Conservation (phyloP, 2,113 vertebrate species). For the Bubo scandiacus region DNA sequence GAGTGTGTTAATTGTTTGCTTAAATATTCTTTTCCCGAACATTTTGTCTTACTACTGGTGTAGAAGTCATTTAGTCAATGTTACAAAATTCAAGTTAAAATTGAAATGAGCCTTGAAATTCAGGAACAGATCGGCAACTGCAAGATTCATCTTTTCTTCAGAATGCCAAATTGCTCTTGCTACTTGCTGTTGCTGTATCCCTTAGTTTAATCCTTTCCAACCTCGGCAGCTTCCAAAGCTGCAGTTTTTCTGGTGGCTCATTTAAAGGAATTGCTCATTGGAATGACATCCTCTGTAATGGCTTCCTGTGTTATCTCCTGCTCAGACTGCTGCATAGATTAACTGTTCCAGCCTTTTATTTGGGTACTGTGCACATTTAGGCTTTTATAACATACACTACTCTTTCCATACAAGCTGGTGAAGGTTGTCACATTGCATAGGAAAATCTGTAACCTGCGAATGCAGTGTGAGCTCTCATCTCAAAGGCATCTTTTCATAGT, state of each 20-base stretch:
- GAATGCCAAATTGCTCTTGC: constrained; percentile 19
- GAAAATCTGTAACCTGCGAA: not conserved
- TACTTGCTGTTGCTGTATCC: not conserved
- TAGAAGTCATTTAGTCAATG: constrained; percentile 34
- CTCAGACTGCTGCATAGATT: not conserved
- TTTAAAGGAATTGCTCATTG: constrained; percentile 1
- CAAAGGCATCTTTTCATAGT: not conserved
- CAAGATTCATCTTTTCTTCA: not conserved
- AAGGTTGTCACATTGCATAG: not conserved
- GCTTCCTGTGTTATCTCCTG: not conserved
- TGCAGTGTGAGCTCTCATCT: not conserved
- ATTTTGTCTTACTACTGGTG: constrained; percentile 7
- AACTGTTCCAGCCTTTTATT: not conserved
- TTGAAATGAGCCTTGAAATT: constrained; percentile 53
- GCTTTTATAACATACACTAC: not conserved
- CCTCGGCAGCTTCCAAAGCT: not conserved
- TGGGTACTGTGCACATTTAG: not conserved
- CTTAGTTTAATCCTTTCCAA: constrained; percentile 15
- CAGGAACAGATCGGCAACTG: not conserved
- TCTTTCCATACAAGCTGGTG: not conserved
- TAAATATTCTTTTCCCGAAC: constrained; percentile 52
- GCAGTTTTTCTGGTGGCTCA: not conserved
- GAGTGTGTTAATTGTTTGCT: constrained; percentile 22
- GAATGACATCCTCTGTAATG: not conserved
- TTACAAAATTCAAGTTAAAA: constrained; percentile 29